Evolutionary conservation across 2,888 invertebrate species (phyloP), one percentile per base, ranked within the genome.

Genomic region (Drosophila mayaguana): DNA sequence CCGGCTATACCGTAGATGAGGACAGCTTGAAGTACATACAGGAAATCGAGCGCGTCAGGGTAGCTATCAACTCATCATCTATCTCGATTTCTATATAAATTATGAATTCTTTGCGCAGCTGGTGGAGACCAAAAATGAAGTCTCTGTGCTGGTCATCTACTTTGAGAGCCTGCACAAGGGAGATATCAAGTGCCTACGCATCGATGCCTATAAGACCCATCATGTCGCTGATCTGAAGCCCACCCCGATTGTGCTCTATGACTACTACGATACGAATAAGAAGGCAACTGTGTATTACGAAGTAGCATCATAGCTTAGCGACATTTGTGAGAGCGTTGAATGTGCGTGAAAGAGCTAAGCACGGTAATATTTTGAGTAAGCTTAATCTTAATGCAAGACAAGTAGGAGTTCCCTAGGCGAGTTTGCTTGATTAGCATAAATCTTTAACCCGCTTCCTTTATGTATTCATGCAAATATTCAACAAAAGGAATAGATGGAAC

Each of bases 221-320:
- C 96, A 96, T 89, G 97, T 97, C 7, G 97, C 97, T 2, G 95
- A 96, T 54, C 97, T 98, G 89, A 96, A 11, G 69, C 96, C 98
- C 20, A 97, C 96, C 25, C 95, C 97, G 78, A 96, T 98, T 78
- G 95, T 96, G 32, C 95, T 98, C 56, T 96, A 96, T 78, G 98
- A 99, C 92, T 97, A 98, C 83, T 98, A 98, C 88, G 98, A 98
- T 92, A 97, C 96, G 78, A 96, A 79, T 36, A 89, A 90, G 67
- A 91, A 89, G 67, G 91, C 90, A 20, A 91, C 91, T 25, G 84
- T 84, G 4, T 92, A 84, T 60, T 91, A 92, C 75, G 77, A 83
- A 14, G 73, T 91, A 46, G 81, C 75, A 1, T 86, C 91, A 0
- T 89, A 93, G 93, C 93, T 86, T 8, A 8, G 28, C 8, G 8